phyloP scores from a whole-genome alignment of 2,888 invertebrate species.

The Apocheima hispidaria region DNA sequence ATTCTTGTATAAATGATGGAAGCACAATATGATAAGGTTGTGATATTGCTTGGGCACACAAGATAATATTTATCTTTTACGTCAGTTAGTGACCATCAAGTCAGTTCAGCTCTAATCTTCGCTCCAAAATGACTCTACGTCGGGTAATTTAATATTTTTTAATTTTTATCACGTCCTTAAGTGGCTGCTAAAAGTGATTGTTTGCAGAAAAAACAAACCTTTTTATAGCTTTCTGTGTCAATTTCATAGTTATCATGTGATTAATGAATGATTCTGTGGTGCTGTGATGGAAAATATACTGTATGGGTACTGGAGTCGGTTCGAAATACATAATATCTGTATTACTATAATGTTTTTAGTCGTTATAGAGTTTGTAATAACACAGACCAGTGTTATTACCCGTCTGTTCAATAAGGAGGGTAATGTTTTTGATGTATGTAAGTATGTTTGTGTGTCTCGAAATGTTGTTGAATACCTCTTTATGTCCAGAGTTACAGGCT shows the following conservation, averaged over 20 bases:
- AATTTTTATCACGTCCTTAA: conserved; percentile 26
- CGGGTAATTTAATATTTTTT: conserved; percentile 69
- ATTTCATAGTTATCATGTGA: conserved; percentile 28
- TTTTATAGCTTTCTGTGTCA: conserved; percentile 16
- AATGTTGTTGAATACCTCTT: no score
- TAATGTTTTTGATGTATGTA: no score
- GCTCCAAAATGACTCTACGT: conserved; percentile 75
- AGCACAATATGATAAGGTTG: conserved; percentile 53
- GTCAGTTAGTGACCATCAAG: conserved; percentile 69
- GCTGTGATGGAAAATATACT: conserved; percentile 26
- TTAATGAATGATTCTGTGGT: conserved; percentile 29
- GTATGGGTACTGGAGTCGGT: conserved; percentile 24
- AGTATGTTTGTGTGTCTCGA: no score
- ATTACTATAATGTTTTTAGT: not conserved
- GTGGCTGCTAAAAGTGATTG: conserved; percentile 28
- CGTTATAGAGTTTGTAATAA: no score
- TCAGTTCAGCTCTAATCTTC: conserved; percentile 74
- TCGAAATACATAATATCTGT: conserved; percentile 25
- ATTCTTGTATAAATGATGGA: conserved; percentile 55
- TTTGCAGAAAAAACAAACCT: conserved; percentile 34
- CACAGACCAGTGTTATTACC: no score
- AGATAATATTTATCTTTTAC: conserved; percentile 79
- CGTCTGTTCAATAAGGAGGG: no score
- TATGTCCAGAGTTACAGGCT: no score
- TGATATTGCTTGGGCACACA: conserved; percentile 62